A percentile compares a stretch with the other conserved stretches of the same genome.
These are phyloP conservation scores for Excalfactoria chinensis DNA, from an alignment of 2,113 vertebrate genomes.

Conservation along the genomic window DNA sequence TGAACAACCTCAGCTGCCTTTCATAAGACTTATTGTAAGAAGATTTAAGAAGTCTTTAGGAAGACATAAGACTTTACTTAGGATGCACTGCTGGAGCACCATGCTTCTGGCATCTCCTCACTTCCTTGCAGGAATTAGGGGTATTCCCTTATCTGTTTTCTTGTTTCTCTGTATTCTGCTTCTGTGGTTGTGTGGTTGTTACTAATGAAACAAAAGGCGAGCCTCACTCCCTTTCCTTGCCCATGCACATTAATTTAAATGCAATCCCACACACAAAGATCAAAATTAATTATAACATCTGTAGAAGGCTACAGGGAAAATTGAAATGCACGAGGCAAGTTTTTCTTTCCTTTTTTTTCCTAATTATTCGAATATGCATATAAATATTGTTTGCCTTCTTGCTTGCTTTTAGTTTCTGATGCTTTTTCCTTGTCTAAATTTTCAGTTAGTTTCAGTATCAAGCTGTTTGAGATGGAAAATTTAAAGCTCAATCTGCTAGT, in stretches of 20 bases:
- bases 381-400: background rate
- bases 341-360: background rate
- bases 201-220: conserved; percentile 30
- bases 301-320: conserved; percentile 10
- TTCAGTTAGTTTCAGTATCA: background rate
- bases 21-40: background rate
- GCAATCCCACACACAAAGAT: conserved; percentile 49
- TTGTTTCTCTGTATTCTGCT: background rate
- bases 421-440: background rate
- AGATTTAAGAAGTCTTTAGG: too few relatives aligned
- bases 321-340: background rate
- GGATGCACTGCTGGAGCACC: background rate
- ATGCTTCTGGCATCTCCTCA: accelerated
- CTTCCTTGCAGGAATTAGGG: background rate
- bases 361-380: background rate
- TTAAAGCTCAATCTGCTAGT: background rate
- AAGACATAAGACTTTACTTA: too few relatives aligned
- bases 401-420: background rate
- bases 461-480: background rate
- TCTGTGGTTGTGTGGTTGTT: background rate
- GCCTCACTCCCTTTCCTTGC: conserved; percentile 3
- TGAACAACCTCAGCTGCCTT: background rate
- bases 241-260: conserved; percentile 53
- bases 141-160: background rate
- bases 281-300: conserved; percentile 59